Conservation (phyloP, 2,113 vertebrate genomes). For the Pyrgilauda ruficollis region DNA sequence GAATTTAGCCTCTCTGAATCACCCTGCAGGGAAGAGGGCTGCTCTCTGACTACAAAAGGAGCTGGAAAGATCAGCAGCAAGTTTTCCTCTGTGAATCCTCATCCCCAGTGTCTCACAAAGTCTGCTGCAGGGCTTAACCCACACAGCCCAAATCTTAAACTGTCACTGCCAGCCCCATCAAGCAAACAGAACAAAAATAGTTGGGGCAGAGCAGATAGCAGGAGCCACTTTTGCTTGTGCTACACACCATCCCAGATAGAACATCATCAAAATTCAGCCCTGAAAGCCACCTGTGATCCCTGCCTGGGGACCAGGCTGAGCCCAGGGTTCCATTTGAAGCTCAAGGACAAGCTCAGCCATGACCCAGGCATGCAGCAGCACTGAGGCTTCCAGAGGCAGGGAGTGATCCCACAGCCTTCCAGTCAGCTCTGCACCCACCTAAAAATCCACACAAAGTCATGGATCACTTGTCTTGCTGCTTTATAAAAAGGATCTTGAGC, state of each 20-base stretch:
- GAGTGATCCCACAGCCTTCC: not conserved
- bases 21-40: not conserved
- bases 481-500: not conserved
- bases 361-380: not conserved
- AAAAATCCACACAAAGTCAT: not conserved
- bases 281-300: fast-evolving
- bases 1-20: conserved; percentile 43
- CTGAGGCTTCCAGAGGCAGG: not conserved
- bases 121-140: not conserved
- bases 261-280: not conserved
- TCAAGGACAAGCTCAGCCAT: not conserved
- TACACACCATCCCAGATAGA: not conserved
- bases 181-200: not conserved
- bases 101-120: not conserved
- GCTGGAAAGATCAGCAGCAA: not conserved
- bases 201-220: not conserved
- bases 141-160: not conserved
- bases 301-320: not conserved
- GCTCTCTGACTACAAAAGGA: not conserved
- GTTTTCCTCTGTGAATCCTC: not conserved
- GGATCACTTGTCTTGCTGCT: not conserved
- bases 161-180: not conserved
- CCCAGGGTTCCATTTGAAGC: not conserved
- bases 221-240: not conserved
- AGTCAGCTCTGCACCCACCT: not conserved